Evolutionary conservation across 2,888 invertebrate genomes (phyloP), one percentile per base, ranked within the genome.

Genomic region (Conops quadrifasciatus): DNA sequence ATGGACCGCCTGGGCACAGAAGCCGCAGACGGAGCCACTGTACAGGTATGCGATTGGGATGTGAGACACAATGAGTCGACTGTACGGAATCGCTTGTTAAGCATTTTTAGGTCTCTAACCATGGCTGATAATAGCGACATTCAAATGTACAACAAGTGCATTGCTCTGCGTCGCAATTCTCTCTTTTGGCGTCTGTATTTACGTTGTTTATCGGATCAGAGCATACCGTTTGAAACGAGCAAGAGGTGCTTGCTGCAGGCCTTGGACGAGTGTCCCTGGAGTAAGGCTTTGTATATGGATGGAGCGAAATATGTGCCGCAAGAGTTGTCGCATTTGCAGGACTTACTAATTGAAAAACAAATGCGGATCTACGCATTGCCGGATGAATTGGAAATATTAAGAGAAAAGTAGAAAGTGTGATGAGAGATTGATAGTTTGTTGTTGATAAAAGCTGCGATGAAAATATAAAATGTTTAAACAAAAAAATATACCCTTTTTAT

Each of bases 321-420:
- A 73, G 90, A 91, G 78, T 84, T 91, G 74, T 87, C 88, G 1
- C 91, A 91, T 86, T 89, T 94, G 76, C 91, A 92, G 79, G 94
- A 93, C 86, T 86, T 92, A 71, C 88, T 93, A 80, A 90, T 92
- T 67, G 93, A 93, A 81, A 92, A 93, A 80, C 90, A 91, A 80
- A 86, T 94, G 73, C 88, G 94, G 67, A 87, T 92, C 78, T 94
- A 92, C 84, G 90, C 93, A 59, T 89, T 93, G 59, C 91, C 91
- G 0, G 92, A 93, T 83, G 94, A 94, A 85, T 87, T 94, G 71
- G 89, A 90, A 75, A 89, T 91, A 72, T 81, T 92, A 51, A 87
- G 91, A 1, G 77, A 77, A 66, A 60, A 62, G 28, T 68, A 51
- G 51, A 49, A n/a, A n/a, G 16, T 16, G 3, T 36, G 16, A 47